Conservation (phyloP, 2,888 invertebrate species). For the Tenodera sinensis region DNA sequence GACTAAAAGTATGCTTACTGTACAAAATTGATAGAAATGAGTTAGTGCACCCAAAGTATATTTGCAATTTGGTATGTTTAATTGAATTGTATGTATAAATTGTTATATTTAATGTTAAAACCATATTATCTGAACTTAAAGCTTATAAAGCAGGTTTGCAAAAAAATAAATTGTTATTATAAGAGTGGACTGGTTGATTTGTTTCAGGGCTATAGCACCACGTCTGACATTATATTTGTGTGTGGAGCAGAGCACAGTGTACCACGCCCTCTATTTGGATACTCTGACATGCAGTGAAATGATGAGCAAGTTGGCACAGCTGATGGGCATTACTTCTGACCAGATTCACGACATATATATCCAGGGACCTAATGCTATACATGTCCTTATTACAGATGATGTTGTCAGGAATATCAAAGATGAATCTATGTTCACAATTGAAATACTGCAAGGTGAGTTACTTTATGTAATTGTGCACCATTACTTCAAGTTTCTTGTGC, state of each 20-base stretch:
- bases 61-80: too few relatives aligned
- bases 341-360: constrained; percentile 62
- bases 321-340: constrained; percentile 50
- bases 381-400: constrained; percentile 80
- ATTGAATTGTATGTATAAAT: too few relatives aligned
- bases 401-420: constrained; percentile 80
- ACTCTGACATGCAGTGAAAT: constrained; percentile 64
- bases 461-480: too few relatives aligned
- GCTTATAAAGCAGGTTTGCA: too few relatives aligned
- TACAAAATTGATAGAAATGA: too few relatives aligned
- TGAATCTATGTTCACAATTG: constrained; percentile 66
- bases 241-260: constrained; percentile 59
- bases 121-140: too few relatives aligned
- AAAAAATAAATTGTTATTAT: too few relatives aligned
- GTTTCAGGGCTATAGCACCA: constrained; percentile 24
- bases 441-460: constrained; percentile 41
- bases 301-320: constrained; percentile 57
- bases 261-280: constrained; percentile 79
- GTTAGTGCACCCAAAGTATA: too few relatives aligned
- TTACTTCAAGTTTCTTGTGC: not conserved
- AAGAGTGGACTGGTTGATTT: not conserved
- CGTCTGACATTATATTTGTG: constrained; percentile 77
- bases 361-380: constrained; percentile 80
- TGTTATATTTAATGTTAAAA: too few relatives aligned
- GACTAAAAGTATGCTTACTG: too few relatives aligned